Percentiles rank a stretch among this genome's conserved stretches.
phyloP scores from a whole-genome alignment of 2,797 vertebrate species.

The Enteromius paludinosus region DNA sequence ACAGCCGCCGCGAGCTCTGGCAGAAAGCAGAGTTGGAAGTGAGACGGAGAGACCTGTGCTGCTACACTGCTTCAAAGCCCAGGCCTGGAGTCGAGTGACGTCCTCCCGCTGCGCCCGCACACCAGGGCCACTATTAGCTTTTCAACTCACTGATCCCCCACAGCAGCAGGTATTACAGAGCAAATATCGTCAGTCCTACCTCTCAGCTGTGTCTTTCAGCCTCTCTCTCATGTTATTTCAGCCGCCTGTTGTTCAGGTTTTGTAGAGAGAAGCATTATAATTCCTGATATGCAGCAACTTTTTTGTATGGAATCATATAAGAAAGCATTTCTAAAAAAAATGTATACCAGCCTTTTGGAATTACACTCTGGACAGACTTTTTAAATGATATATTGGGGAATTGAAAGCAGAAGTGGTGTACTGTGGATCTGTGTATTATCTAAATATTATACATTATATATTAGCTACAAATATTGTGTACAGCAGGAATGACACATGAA shows the following conservation, averaged over 20 bases:
- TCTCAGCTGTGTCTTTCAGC: conserved; percentile 36
- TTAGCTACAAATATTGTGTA: not conserved
- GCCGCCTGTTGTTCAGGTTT: not conserved
- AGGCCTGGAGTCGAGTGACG: conserved; percentile 37
- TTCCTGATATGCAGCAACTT: not conserved
- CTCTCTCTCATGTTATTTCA: conserved; percentile 11
- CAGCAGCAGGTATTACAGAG: conserved; percentile 52
- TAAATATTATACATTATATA: not conserved
- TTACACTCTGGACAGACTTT: not conserved
- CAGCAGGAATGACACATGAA: not conserved
- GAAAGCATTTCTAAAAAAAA: not conserved
- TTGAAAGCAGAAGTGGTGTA: not conserved
- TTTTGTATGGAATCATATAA: not conserved
- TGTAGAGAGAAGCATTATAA: conserved; percentile 15
- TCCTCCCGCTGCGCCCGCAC: conserved; percentile 27
- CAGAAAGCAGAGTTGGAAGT: conserved; percentile 32
- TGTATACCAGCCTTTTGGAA: not conserved
- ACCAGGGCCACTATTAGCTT: conserved; percentile 54
- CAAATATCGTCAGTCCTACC: conserved; percentile 32
- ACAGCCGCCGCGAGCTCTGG: conserved; percentile 41
- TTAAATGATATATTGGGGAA: not conserved
- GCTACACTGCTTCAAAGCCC: conserved; percentile 44
- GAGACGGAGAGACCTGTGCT: conserved; percentile 47
- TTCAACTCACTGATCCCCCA: conserved; percentile 49
- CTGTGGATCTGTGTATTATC: not conserved